Percentiles rank a stretch among this genome's conserved stretches.
phyloP scores from a whole-genome alignment of 2,888 invertebrate species.

The Synergus umbraculus region DNA sequence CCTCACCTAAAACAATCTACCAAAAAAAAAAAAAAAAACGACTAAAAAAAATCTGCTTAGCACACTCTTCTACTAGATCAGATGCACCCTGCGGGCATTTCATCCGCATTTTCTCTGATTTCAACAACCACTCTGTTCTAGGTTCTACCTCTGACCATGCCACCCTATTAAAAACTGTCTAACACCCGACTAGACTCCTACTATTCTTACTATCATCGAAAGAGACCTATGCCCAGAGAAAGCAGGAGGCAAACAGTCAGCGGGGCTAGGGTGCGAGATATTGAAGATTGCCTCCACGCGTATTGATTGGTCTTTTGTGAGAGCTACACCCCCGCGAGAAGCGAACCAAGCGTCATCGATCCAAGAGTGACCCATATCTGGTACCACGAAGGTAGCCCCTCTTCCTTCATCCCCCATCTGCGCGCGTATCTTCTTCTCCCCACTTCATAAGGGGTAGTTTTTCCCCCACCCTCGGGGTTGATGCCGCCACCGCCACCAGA shows the following conservation, averaged over 20 bases:
- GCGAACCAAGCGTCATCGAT: constrained; percentile 74
- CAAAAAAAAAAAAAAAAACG: not conserved
- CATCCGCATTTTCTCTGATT: constrained; percentile 5
- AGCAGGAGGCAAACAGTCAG: constrained; percentile 46
- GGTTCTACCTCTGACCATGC: not conserved
- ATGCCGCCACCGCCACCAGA: constrained; percentile 49
- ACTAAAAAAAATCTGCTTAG: not conserved
- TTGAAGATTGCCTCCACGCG: constrained; percentile 69
- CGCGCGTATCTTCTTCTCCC: constrained; percentile 50
- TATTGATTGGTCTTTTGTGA: constrained; percentile 77
- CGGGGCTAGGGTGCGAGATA: constrained; percentile 60
- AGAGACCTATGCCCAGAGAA: constrained; percentile 2
- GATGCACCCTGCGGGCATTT: not conserved
- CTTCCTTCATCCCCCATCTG: constrained; percentile 48
- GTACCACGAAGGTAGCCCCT: constrained; percentile 54
- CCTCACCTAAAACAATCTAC: not conserved
- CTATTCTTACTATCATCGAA: not conserved
- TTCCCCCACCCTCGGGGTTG: constrained; percentile 50
- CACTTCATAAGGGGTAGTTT: constrained; percentile 46
- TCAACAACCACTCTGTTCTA: not conserved
- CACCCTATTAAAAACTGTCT: constrained; percentile 21
- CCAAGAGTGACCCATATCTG: constrained; percentile 76
- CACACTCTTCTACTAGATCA: not conserved
- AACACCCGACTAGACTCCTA: constrained; percentile 35
- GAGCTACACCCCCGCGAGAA: constrained; percentile 63